Evolutionary conservation across 2,888 invertebrate genomes (phyloP).

Genomic region (Octonoba sinensis): DNA sequence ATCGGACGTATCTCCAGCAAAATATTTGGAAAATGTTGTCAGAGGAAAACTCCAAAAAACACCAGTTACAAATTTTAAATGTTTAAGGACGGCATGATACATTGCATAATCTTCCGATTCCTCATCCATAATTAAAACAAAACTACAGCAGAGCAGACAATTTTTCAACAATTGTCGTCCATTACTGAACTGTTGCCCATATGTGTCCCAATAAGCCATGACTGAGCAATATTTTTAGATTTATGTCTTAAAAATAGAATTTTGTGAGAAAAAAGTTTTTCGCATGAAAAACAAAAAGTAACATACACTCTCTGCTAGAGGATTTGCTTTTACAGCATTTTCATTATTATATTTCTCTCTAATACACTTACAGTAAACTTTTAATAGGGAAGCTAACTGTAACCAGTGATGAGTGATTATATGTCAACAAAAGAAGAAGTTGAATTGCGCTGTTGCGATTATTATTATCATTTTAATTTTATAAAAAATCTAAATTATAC

Average conservation of each 20-base stretch:
- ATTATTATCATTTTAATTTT: too few relatives aligned
- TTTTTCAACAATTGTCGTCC: background rate
- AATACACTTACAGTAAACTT: too few relatives aligned
- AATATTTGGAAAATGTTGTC: slow-evolving; percentile 76
- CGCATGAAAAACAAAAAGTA: too few relatives aligned
- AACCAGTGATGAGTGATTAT: too few relatives aligned
- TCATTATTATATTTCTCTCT: too few relatives aligned
- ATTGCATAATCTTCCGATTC: slow-evolving; percentile 89
- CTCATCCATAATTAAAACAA: slow-evolving; percentile 84
- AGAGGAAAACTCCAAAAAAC: slow-evolving; percentile 83
- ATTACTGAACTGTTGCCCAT: background rate
- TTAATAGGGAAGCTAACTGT: too few relatives aligned
- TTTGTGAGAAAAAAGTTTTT: background rate
- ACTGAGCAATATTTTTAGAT: background rate
- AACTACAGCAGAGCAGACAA: background rate
- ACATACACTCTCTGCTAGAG: too few relatives aligned
- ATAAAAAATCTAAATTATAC: too few relatives aligned
- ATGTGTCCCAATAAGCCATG: background rate
- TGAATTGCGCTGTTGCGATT: too few relatives aligned
- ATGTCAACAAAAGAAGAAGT: too few relatives aligned
- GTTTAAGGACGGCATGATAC: slow-evolving; percentile 88
- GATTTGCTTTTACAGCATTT: too few relatives aligned
- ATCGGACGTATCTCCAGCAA: slow-evolving; percentile 22
- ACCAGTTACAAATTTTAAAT: slow-evolving; percentile 87
- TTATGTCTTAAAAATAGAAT: background rate